Conservation (phyloP, 2,113 vertebrate genomes). For the Agapornis roseicollis region DNA sequence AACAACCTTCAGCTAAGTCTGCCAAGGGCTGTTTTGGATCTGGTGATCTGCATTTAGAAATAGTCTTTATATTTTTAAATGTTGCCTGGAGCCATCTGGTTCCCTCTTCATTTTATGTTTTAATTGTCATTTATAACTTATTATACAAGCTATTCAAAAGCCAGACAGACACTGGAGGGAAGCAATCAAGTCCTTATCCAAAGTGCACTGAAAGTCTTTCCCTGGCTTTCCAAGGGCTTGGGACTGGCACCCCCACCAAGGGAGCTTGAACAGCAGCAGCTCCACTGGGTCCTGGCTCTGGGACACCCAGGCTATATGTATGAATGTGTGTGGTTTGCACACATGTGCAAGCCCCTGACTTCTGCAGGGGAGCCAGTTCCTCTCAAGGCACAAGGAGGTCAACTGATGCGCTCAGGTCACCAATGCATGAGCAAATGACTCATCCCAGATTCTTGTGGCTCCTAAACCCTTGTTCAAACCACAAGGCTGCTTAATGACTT, state of each 20-base stretch:
- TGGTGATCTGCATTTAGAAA: constrained; percentile 49
- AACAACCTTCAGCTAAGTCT: constrained; percentile 38
- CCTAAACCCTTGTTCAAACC: constrained; percentile 22
- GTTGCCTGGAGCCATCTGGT: constrained; percentile 33
- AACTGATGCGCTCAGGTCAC: constrained; percentile 12
- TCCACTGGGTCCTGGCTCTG: neutral
- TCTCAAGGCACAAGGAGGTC: neutral
- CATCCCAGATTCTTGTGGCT: constrained; percentile 14
- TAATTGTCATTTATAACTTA: constrained; percentile 33
- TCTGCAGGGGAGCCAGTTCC: neutral
- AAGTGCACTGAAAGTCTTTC: neutral
- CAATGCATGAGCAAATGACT: neutral
- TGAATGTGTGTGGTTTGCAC: too few species aligned
- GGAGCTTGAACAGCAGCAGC: neutral
- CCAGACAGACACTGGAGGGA: neutral
- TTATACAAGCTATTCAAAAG: constrained; percentile 36
- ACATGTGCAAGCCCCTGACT: neutral
- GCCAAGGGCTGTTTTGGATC: constrained; percentile 24
- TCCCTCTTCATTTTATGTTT: constrained; percentile 37
- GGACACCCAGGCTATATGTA: neutral
- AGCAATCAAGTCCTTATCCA: neutral
- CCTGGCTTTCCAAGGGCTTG: neutral
- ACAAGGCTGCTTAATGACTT: constrained; percentile 17
- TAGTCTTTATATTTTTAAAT: constrained; percentile 46
- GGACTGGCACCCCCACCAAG: neutral